Base-by-base conservation (phyloP, 2,888 invertebrate species). In the Xestia rhomboidea region DNA sequence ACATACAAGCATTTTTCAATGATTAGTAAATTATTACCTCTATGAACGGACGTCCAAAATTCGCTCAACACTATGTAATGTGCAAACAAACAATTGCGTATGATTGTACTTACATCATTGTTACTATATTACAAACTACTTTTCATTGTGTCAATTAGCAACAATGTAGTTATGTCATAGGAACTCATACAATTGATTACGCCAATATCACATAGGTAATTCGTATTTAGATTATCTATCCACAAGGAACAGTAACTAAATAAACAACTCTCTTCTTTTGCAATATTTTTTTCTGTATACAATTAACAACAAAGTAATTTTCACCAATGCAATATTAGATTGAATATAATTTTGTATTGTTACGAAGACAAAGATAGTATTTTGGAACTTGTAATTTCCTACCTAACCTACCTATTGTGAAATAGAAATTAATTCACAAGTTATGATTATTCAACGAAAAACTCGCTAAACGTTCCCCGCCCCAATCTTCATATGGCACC, bases 141-240 rank as follows among this genome's bases (percentile, higher is more conserved):
- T 15, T 34, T 57, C 34, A 76, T 71, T 82, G 46, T n/a, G 2
- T 27, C 44, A 24, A 51, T 49, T 68, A 63, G n/a, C 57, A 71
- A 82, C 77, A 81, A 82, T 68, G 15, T 41, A 70, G 24, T 63
- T 68, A 18, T 62, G 49, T 68, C 81, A 76, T 69, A 38, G 21
- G 15, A 38, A 27, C 24, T 21, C 5, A 67, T 49, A 57, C 54
- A 63, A 68, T 70, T 70, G 67, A 34, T 82, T 64, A 41, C 38
- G 24, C 24, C 24, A 38, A 24, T 6, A 24, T 63, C 27, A 62
- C 68, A n/a, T 49, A 41, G 41, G 10, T 41, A 60, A 34, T 0
- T 7, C 15, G 0, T 54, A 30, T 62, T 44, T 41, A 67, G 21
- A 66, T 69, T 66, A 81, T 51, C 41, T 63, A 67, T 8, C n/a